Conservation (phyloP, 2,797 vertebrate species). For the Pseudopleuronectes americanus region DNA sequence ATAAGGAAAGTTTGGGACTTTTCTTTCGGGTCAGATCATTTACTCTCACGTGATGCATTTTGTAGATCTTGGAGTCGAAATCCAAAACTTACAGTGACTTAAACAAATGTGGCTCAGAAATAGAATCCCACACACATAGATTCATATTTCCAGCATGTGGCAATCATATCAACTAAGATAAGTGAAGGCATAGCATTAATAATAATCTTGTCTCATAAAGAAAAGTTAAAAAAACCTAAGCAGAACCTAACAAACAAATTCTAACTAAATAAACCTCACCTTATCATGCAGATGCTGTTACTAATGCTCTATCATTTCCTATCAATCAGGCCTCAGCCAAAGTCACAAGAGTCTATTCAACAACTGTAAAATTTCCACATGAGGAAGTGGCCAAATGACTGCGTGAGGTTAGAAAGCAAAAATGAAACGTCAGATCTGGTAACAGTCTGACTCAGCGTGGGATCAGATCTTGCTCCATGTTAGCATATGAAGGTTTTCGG, state of each 20-base stretch:
- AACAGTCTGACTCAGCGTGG: conserved; percentile 19
- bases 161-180: no score
- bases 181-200: no score
- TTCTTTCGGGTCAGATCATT: not conserved
- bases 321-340: not conserved
- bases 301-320: conserved; percentile 5
- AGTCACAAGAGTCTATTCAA: conserved; percentile 8
- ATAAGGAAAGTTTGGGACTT: no score
- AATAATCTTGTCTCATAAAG: no score
- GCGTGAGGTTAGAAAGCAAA: conserved; percentile 25
- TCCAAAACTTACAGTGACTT: not conserved
- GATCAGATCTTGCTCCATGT: conserved; percentile 5
- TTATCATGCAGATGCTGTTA: not conserved
- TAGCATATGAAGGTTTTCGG: conserved; percentile 50
- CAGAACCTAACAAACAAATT: no score
- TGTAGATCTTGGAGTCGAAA: not conserved
- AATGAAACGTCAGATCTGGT: conserved; percentile 6
- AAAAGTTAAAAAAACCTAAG: no score
- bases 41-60: not conserved
- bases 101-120: no score
- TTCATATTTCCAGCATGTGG: no score
- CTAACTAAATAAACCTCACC: no score
- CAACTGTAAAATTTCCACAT: conserved; percentile 21
- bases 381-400: conserved; percentile 23
- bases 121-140: no score